Evolutionary conservation across 2,797 vertebrate species (phyloP).

Genomic region (Hypotaenidia okinawae): DNA sequence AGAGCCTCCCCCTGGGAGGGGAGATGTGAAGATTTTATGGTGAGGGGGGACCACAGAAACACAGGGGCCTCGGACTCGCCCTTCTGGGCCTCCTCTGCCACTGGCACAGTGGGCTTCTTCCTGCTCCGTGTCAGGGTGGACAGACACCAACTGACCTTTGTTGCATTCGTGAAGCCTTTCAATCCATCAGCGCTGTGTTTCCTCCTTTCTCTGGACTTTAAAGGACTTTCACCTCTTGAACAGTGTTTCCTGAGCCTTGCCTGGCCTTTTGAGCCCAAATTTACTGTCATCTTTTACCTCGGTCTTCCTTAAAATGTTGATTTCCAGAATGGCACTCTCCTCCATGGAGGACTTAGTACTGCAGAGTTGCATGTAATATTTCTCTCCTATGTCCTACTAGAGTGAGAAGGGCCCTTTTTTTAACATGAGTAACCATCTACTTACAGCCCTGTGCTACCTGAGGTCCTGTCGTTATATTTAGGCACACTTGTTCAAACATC

Average conservation of each 20-base stretch:
- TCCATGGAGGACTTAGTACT: neutral
- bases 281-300: neutral
- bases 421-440: neutral
- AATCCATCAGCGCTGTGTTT: neutral
- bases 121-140: neutral
- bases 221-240: neutral
- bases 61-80: too few species aligned
- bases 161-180: neutral
- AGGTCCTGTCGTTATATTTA: neutral
- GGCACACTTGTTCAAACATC: neutral
- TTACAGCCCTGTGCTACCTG: neutral
- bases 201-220: neutral
- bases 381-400: neutral
- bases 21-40: neutral
- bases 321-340: neutral
- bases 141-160: neutral
- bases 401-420: neutral
- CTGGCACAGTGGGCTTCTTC: neutral
- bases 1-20: neutral
- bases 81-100: neutral
- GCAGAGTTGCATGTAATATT: neutral
- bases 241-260: neutral
- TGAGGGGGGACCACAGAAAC: rapidly evolving
- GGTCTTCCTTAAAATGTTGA: neutral
- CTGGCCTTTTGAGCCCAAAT: neutral